Evolutionary conservation across 2,113 vertebrate species (phyloP), one percentile per base, ranked within the genome.

Genomic region (Oreochromis spilurus): DNA sequence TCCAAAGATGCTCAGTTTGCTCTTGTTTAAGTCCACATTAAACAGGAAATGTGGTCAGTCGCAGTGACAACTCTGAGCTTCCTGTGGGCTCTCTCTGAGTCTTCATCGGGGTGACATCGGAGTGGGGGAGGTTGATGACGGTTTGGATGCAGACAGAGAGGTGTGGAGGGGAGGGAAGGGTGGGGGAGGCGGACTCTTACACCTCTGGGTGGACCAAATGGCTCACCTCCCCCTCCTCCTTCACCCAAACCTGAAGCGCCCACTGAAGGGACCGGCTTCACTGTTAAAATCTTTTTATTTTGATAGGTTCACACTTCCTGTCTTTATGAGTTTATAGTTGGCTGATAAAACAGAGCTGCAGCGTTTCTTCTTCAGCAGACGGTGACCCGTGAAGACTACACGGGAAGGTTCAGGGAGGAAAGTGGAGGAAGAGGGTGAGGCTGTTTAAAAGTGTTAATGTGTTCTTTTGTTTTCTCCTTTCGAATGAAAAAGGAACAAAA

Each of bases 151-250:
- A 80, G 86, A 86, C 82, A 2, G 7, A 79, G 84, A 79, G 72
- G 80, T 48, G 87, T 75, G 84, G 84, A 62, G 67, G 79, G 79
- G 5, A 29, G 10, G 21, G 48, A 10, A 7, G 67, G 38, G 84
- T 24, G 54, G 87, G 82, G 82, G 88, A 55, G 60, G 67, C 13
- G 8, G 6, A 57, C 48, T 55, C n/a, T 80, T 3, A 52, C 90
- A 81, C 84, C 82, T 88, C 72, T 1, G n/a, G 26, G 60, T 81
- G 43, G 58, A 88, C 31, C 91, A 92, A 85, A 91, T 80, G 87
- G 82, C 81, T 79, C 54, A 9, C 55, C 31, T 11, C 8, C 60
- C 38, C n/a, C 67, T 31, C 17, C 31, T 1, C 11, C 48, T 24
- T 3, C 31, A 9, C 38, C 34, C 38, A 24, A 67, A 34, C 70